Evolutionary conservation across 2,888 invertebrate genomes (phyloP).

Genomic region (Acanthosepion pharaonis): DNA sequence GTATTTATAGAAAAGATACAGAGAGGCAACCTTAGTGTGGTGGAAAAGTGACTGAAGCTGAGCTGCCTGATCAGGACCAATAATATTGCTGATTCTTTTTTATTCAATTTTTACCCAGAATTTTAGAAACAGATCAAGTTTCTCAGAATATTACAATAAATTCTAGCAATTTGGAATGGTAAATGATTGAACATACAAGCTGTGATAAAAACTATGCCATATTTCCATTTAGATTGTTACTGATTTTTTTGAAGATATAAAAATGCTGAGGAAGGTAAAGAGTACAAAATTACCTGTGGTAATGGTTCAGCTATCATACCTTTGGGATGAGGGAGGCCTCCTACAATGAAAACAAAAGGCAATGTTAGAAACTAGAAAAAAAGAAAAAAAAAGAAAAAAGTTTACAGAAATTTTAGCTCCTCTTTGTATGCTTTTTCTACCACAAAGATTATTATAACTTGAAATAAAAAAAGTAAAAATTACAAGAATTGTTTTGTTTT

Average conservation of each 20-base stretch:
- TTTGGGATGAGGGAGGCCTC: slow-evolving; percentile 92
- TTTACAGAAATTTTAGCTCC: neutral
- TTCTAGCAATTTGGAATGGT: neutral
- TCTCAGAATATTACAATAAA: neutral
- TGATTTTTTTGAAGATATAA: neutral
- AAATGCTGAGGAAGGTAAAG: neutral
- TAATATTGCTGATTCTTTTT: too few species aligned
- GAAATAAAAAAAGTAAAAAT: too few species aligned
- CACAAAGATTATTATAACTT: too few species aligned
- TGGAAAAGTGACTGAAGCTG: too few species aligned
- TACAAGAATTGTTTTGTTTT: too few species aligned
- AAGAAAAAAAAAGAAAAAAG: neutral
- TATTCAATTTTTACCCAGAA: too few species aligned
- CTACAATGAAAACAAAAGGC: slow-evolving; percentile 61
- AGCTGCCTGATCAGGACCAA: too few species aligned
- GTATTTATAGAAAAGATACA: too few species aligned
- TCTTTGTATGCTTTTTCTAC: neutral
- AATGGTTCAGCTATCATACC: slow-evolving; percentile 94
- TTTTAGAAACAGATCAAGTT: too few species aligned
- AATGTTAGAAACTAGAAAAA: neutral
- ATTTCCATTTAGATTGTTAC: neutral
- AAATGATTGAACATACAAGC: neutral
- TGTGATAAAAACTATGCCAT: neutral
- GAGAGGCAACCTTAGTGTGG: too few species aligned
- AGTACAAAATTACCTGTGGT: slow-evolving; percentile 78